Base-by-base conservation (phyloP, 1,140 invertebrate species). In the Leptinotarsa undecemlineata region DNA sequence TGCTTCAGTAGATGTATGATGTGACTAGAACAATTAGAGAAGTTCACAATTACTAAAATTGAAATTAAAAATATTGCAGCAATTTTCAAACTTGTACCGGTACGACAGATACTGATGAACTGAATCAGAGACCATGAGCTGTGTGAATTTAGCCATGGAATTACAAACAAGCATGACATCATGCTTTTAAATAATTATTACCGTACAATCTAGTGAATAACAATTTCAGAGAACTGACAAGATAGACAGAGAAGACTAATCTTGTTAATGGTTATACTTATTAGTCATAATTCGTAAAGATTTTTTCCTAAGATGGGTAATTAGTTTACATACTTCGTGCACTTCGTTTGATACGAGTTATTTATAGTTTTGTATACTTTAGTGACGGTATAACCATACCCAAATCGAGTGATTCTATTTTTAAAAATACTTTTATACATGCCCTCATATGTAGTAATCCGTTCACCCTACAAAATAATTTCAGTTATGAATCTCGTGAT, bases 161-260 rank as follows among this genome's bases (percentile, higher is more conserved):
- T 26, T 26, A 68, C 66, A 33, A n/a, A 19, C 17, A 42, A 66
- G 71, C 48, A 78, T 78, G 77, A 78, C 75, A 78, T 78, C 77
- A 78, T 68, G 67, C 72, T 71, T 78, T 76, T 66, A 78, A 76
- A 78, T 78, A 78, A 75, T 51, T 71, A 51, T 76, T 76, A 78
- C 77, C 15, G 51, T 57, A n/a, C 51, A 57, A 17, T 71, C 15
- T 21, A 47, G 72, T 71, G 66, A 76, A 71, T 62, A 76, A 76
- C 60, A 76, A 68, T 64, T 68, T 76, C 70, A 33, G 15, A 57
- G 51, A 57, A 57, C 14, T 19, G n/a, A 15, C 51, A 42, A 42
- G 33, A 42, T 42, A 42, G 33, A 42, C 8, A 11, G 33, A 42
- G 33, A 42, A 42, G 8, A 42, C 33, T 42, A 42, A 42, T 42